Percentiles rank a stretch among this genome's conserved stretches.
These are phyloP conservation scores for Rhinophrynus dorsalis DNA, from an alignment of 2,797 vertebrate genomes.

Conservation along the genomic window DNA sequence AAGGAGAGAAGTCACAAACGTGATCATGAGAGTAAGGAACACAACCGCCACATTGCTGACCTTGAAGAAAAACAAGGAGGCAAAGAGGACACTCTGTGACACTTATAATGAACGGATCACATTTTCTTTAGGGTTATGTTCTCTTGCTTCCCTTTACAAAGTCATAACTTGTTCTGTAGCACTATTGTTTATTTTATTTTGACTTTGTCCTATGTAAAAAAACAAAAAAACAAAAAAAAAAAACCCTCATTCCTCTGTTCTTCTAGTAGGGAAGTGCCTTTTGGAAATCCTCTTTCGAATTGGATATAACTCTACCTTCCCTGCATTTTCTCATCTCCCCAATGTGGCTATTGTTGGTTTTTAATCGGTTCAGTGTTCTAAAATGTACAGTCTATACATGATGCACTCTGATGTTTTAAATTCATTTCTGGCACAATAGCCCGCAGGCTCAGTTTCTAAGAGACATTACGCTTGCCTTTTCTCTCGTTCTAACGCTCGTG, in stretches of 20 bases:
- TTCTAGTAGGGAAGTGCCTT: constrained; percentile 80
- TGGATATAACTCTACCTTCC: constrained; percentile 65
- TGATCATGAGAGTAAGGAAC: constrained; percentile 83
- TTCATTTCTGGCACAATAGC: constrained; percentile 79
- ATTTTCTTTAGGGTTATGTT: constrained; percentile 72
- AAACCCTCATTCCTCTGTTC: constrained; percentile 72
- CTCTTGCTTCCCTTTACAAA: constrained; percentile 65
- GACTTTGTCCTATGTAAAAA: constrained; percentile 71
- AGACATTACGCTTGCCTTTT: constrained; percentile 84
- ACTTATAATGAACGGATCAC: constrained; percentile 73
- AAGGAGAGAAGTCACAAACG: constrained; percentile 80
- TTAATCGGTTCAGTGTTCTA: constrained; percentile 77
- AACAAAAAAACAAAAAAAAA: too few relatives aligned
- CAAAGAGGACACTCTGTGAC: constrained; percentile 77
- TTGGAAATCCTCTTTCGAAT: constrained; percentile 73
- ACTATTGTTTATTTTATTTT: constrained; percentile 64
- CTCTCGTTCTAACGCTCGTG: constrained; percentile 58
- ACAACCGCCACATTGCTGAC: constrained; percentile 81
- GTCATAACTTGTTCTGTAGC: constrained; percentile 22
- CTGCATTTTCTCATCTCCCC: constrained; percentile 66
- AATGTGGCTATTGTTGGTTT: constrained; percentile 71
- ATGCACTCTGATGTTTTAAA: constrained; percentile 87
- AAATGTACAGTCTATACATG: constrained; percentile 90
- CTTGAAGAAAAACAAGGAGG: constrained; percentile 73
- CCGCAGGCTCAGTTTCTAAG: constrained; percentile 83